Evolutionary conservation across 2,888 invertebrate genomes (phyloP), one percentile per base, ranked within the genome.

Genomic region (Rhingia campestris): DNA sequence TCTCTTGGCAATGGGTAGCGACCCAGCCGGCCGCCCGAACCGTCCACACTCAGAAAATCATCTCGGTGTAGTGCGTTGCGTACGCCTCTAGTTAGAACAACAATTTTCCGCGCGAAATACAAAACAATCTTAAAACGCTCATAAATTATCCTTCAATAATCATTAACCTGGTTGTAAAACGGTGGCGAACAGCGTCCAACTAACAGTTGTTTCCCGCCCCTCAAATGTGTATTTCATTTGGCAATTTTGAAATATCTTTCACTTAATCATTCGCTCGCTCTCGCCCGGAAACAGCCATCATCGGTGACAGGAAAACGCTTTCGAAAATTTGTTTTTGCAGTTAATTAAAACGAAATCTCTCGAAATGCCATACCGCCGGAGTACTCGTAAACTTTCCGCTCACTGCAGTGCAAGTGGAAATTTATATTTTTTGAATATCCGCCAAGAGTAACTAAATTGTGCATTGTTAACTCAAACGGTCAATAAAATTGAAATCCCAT

Each of bases 401-500:
- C 33, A 43, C 10, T 33, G 37, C 64, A 35, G 64, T 43, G 6
- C 22, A 12, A 47, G 53, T 45, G 39, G 45, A 39, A 69, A 64
- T 33, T 39, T 30, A 49, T 22, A 47, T 70, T 63, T 22, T 22
- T 70, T 72, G 72, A 61, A 39, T 37, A 49, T 32, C 61, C 61
- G 67, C 81, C 72, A 82, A 72, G 32, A 53, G 45, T 73, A 54
- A 63, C 35, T 41, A 41, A 61, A 59, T 53, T 66, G 35, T 35
- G 64, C 64, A 59, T 37, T 74, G 69, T 69, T 56, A 49, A 9
- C 53, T 61, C 67, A 80, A 80, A 74, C 74, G 82, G 82, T 84
- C 82, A 84, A 84, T 84, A 84, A 84, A 84, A 84, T 84, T 80
- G 79, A 84, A 80, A 84, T 79, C 51, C 69, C 58, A 84, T 69